A percentile compares a stretch with the other conserved stretches of the same genome.
These are phyloP conservation scores for Bhutanitis thaidina DNA, from an alignment of 2,888 invertebrate species.

Conservation along the genomic window DNA sequence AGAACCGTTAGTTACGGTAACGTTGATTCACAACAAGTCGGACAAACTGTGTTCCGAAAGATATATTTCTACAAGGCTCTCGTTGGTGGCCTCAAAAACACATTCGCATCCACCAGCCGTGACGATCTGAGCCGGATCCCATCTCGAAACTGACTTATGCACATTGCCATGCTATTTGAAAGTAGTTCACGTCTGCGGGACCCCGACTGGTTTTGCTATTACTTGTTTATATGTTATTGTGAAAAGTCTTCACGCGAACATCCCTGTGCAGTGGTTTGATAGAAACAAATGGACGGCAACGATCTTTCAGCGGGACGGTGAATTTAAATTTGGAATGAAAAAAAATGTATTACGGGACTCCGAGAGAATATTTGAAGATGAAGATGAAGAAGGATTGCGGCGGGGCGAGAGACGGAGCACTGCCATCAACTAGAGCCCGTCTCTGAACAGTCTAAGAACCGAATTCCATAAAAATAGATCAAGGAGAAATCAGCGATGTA, in stretches of 20 bases:
- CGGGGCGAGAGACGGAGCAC: no score
- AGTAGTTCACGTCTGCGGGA: background rate
- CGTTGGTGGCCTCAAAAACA: background rate
- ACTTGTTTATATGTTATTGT: background rate
- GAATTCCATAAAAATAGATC: background rate
- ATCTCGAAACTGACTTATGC: background rate
- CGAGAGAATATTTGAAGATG: no score
- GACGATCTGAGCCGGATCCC: background rate
- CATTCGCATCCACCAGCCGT: background rate
- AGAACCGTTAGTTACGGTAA: background rate
- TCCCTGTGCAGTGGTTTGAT: background rate
- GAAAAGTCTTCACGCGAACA: background rate
- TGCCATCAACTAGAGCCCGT: background rate
- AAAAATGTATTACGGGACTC: no score
- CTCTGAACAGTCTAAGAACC: background rate
- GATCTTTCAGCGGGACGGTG: background rate
- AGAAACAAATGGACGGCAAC: background rate
- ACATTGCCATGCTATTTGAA: background rate
- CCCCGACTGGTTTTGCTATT: background rate
- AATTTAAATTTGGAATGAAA: no score
- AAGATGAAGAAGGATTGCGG: no score
- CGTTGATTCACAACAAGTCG: background rate
- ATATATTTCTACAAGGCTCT: constrained; percentile 3
- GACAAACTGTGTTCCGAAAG: constrained; percentile 4
- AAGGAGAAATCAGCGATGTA: no score